These are phyloP conservation scores for Umimayanthus chanpuru DNA, from an alignment of 92 coral and sea anemone genomes.

Conservation along the genomic window DNA sequence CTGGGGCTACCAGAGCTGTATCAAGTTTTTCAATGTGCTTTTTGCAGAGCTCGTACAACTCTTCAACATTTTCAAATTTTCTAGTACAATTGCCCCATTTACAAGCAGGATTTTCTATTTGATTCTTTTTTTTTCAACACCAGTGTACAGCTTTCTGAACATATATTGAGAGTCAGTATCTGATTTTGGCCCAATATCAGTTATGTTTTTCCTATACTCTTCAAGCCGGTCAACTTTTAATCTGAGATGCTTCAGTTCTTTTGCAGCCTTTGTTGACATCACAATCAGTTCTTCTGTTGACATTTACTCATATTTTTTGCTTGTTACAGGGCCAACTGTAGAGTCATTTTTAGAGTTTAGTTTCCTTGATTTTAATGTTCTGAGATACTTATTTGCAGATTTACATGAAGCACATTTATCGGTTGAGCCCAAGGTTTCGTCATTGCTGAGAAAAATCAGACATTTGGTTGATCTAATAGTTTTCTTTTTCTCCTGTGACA, in stretches of 20 bases:
- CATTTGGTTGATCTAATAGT: constrained; percentile 42
- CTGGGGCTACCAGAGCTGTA: constrained; percentile 35
- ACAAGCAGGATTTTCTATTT: constrained; percentile 17
- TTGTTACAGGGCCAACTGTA: background rate
- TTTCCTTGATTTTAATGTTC: constrained; percentile 45
- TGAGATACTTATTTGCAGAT: constrained; percentile 38
- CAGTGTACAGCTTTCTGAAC: constrained; percentile 30
- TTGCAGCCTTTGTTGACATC: constrained; percentile 29
- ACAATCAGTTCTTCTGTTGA: constrained; percentile 42
- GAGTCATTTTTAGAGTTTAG: constrained; percentile 9
- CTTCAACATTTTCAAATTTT: constrained; percentile 43
- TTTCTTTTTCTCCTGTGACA: constrained; percentile 36
- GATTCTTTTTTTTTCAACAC: constrained; percentile 27
- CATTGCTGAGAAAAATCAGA: constrained; percentile 19
- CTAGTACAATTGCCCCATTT: constrained; percentile 30
- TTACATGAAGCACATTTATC: constrained; percentile 41
- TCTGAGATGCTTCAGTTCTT: constrained; percentile 31
- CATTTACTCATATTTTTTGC: constrained; percentile 42
- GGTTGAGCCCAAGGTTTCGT: constrained; percentile 9
- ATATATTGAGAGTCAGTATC: constrained; percentile 27
- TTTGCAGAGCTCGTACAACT: constrained; percentile 26
- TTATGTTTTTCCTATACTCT: constrained; percentile 35
- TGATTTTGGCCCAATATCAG: constrained; percentile 20
- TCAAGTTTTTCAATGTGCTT: constrained; percentile 28
- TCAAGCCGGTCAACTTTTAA: constrained; percentile 35